Evolutionary conservation across 2,888 invertebrate genomes (phyloP).

Genomic region (Busseola fusca): DNA sequence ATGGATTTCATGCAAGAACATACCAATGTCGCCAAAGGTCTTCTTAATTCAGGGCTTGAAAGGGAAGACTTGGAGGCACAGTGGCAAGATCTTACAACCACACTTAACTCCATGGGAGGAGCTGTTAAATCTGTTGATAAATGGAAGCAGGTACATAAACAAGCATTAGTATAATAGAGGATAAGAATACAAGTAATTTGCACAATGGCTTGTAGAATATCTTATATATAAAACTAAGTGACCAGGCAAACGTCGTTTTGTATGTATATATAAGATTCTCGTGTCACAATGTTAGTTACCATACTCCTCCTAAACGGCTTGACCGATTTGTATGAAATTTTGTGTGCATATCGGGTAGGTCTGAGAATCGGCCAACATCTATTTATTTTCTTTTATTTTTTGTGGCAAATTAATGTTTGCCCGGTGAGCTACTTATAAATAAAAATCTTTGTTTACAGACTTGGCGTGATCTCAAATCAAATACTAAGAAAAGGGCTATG

Average conservation of each 20-base stretch:
- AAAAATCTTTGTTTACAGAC: conserved; percentile 54
- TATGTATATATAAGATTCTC: too few relatives aligned
- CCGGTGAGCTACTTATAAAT: too few relatives aligned
- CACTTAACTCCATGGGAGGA: conserved; percentile 60
- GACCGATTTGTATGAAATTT: too few relatives aligned
- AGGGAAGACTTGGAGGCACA: conserved; percentile 63
- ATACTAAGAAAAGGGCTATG: conserved; percentile 62
- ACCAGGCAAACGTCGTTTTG: too few relatives aligned
- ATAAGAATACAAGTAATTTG: neutral
- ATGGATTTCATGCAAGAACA: conserved; percentile 68
- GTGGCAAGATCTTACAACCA: conserved; percentile 64
- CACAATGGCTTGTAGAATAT: neutral
- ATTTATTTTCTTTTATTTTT: too few relatives aligned
- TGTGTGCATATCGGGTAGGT: too few relatives aligned
- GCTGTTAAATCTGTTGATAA: conserved; percentile 68
- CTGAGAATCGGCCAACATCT: too few relatives aligned
- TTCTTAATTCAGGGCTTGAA: conserved; percentile 61
- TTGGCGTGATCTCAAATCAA: conserved; percentile 67
- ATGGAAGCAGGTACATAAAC: conserved; percentile 66
- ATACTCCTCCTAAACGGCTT: too few relatives aligned
- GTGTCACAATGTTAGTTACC: too few relatives aligned
- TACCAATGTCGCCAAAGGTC: conserved; percentile 61
- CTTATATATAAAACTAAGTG: too few relatives aligned
- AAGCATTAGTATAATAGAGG: neutral
- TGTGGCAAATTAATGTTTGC: too few relatives aligned